A percentile compares a stretch with the other conserved stretches of the same genome.
Conservation (phyloP, 2,797 vertebrate genomes). For the Characodon lateralis region DNA sequence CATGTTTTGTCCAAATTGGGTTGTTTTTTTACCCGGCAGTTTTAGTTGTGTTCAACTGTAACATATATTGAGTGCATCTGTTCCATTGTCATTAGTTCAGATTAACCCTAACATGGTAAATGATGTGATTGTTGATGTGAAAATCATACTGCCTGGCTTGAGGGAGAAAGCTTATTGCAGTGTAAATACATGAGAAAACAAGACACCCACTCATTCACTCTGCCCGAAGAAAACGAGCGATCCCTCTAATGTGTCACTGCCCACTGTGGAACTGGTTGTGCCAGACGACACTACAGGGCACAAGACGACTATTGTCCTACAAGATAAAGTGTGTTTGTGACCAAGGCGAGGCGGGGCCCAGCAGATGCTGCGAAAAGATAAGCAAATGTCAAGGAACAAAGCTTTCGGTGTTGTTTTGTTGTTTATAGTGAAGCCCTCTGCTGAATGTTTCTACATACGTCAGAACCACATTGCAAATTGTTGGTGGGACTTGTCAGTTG, state of each 20-base stretch:
- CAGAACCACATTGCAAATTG: constrained; percentile 38
- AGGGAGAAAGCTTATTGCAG: constrained; percentile 17
- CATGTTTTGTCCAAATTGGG: too few species aligned
- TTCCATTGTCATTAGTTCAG: not conserved
- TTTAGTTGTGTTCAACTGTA: too few species aligned
- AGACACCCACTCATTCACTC: constrained; percentile 31
- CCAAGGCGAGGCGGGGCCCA: constrained; percentile 65
- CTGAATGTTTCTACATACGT: constrained; percentile 39
- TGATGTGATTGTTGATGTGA: constrained; percentile 19
- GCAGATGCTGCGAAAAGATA: constrained; percentile 80
- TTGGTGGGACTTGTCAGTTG: constrained; percentile 28
- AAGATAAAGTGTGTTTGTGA: constrained; percentile 86
- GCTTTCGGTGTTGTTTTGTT: constrained; percentile 63
- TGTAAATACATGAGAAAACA: constrained; percentile 30
- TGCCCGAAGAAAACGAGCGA: constrained; percentile 48
- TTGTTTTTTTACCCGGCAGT: too few species aligned
- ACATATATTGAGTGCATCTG: not conserved
- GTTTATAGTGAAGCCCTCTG: constrained; percentile 58
- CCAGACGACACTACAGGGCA: constrained; percentile 83
- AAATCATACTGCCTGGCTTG: constrained; percentile 27
- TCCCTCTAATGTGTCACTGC: constrained; percentile 71
- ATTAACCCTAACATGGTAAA: not conserved
- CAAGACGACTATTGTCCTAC: constrained; percentile 89
- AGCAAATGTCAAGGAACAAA: constrained; percentile 80
- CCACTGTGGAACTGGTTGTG: constrained; percentile 82